These are phyloP conservation scores for Acomys russatus DNA, from an alignment of 2,797 vertebrate species.

Conservation along the genomic window DNA sequence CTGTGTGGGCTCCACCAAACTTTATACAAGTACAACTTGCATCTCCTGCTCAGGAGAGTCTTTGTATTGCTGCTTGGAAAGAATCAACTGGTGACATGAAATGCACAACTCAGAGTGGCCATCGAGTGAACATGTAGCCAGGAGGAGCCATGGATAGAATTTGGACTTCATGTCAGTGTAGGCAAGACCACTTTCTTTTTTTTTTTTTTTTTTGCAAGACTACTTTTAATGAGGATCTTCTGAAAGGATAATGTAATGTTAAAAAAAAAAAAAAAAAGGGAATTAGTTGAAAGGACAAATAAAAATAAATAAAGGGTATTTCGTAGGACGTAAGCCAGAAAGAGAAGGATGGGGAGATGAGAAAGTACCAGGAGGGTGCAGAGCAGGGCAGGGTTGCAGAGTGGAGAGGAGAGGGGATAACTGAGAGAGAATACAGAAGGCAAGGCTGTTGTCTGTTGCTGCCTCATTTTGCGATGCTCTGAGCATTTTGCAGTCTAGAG, in stretches of 20 bases:
- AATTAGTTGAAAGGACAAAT: neutral
- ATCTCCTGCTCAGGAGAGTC: neutral
- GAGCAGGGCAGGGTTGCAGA: neutral
- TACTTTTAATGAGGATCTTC: neutral
- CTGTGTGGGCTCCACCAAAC: neutral
- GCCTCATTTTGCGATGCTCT: neutral
- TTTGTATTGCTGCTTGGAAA: neutral
- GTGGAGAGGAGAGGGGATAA: neutral
- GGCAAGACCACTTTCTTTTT: neutral
- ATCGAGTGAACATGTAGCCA: neutral
- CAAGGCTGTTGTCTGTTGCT: neutral
- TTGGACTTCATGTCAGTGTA: neutral
- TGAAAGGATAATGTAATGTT: neutral
- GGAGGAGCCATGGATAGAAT: neutral
- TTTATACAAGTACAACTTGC: neutral
- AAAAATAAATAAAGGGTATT: neutral
- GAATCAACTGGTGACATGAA: neutral
- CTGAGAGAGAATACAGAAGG: neutral
- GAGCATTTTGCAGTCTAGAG: neutral
- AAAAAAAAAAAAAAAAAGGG: constrained; percentile 45
- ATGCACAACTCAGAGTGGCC: neutral
- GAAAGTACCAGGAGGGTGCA: neutral
- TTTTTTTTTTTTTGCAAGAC: neutral
- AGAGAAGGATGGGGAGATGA: neutral
- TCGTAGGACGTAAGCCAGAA: neutral